Evolutionary conservation across 2,888 invertebrate genomes (phyloP).

Genomic region (Xestia sexstrigata): DNA sequence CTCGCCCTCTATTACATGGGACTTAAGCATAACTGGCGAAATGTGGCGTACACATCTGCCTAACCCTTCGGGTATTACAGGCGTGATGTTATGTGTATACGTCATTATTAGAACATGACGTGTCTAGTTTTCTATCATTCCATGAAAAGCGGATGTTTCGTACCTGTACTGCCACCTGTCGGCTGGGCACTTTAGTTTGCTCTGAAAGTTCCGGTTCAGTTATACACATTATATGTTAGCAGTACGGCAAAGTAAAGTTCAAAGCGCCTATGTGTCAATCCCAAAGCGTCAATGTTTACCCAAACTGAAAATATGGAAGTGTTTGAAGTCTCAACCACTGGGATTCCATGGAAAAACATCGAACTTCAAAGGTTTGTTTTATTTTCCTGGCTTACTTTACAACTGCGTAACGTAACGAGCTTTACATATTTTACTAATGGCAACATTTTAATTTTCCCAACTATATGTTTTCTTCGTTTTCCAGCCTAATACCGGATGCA

Average conservation of each 20-base stretch:
- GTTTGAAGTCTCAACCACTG: constrained; percentile 56
- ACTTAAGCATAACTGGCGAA: no score
- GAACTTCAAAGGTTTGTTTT: constrained; percentile 57
- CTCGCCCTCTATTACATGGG: no score
- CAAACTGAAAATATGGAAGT: constrained; percentile 48
- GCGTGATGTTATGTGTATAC: no score
- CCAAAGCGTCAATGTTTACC: constrained; percentile 64
- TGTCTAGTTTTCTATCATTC: not conserved
- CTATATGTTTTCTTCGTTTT: not conserved
- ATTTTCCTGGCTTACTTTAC: constrained; percentile 39
- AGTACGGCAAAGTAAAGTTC: constrained; percentile 32
- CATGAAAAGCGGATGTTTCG: not conserved
- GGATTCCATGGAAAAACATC: constrained; percentile 43
- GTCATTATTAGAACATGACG: not conserved
- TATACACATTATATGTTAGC: not conserved
- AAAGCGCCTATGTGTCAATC: constrained; percentile 55
- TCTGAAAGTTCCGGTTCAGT: constrained; percentile 4
- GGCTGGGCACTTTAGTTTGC: not conserved
- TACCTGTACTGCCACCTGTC: not conserved
- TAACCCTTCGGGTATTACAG: no score
- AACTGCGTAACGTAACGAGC: constrained; percentile 20
- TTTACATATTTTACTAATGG: constrained; percentile 17
- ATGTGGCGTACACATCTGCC: no score
- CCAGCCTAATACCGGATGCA: not conserved
- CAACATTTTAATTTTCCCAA: not conserved